Conservation (phyloP, 2,113 vertebrate genomes). For the Haliaeetus leucogaster region DNA sequence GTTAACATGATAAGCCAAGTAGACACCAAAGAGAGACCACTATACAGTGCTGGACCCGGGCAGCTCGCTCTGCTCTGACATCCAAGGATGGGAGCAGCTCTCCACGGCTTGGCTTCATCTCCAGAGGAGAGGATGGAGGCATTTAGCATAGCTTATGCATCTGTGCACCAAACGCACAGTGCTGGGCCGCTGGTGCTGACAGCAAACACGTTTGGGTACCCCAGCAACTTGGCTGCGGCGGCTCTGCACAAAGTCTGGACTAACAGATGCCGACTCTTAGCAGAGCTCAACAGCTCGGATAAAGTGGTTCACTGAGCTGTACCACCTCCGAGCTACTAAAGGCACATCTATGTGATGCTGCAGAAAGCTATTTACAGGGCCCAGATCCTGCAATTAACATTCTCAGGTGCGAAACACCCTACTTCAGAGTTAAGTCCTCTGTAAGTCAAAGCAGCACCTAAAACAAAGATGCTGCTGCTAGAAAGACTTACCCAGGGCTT, state of each 20-base stretch:
- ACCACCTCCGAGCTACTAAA: not conserved
- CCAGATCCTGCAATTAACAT: not conserved
- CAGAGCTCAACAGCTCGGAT: not conserved
- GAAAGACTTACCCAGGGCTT: not conserved
- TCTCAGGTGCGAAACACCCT: not conserved
- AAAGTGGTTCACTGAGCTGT: not conserved
- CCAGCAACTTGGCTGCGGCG: not conserved
- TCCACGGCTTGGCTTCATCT: not conserved
- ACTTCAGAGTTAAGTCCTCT: not conserved
- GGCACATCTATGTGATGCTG: not conserved
- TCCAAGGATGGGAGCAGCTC: not conserved
- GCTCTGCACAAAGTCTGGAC: not conserved
- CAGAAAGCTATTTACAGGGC: not conserved
- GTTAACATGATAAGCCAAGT: not conserved
- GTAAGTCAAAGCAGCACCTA: not conserved
- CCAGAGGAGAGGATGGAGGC: not conserved
- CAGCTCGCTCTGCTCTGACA: not conserved
- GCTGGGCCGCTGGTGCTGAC: not conserved
- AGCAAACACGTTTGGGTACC: not conserved
- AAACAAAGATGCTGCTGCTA: not conserved
- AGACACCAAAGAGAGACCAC: not conserved
- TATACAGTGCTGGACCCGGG: accelerated
- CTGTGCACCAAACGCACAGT: accelerated
- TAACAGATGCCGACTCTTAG: not conserved
- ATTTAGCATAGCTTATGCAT: not conserved